Evolutionary conservation across 2,888 invertebrate species (phyloP).

Genomic region (Acleris holmiana): DNA sequence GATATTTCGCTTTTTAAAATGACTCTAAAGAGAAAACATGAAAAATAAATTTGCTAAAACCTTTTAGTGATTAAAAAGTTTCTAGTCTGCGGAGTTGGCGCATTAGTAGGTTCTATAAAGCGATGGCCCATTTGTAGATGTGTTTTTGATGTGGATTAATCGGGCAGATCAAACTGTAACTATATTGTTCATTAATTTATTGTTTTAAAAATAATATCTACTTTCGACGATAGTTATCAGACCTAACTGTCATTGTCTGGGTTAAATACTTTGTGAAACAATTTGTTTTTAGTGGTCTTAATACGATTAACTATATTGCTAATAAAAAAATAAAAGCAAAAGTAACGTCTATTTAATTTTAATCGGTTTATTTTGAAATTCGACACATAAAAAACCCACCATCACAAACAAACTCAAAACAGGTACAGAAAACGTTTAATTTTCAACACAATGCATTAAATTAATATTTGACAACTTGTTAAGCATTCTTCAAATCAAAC

Average conservation of each 20-base stretch:
- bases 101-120: constrained; percentile 6
- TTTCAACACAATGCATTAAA: constrained; percentile 57
- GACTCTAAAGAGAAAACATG: constrained; percentile 16
- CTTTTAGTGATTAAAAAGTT: constrained; percentile 13
- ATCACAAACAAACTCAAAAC: constrained; percentile 45
- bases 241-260: too few species aligned
- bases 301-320: too few species aligned
- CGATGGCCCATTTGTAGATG: constrained; percentile 2
- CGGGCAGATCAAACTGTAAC: background rate
- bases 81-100: constrained; percentile 13
- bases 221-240: too few species aligned
- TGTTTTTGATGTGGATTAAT: constrained; percentile 2
- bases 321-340: too few species aligned
- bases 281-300: too few species aligned
- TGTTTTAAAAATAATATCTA: background rate
- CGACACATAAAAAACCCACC: constrained; percentile 41
- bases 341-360: too few species aligned
- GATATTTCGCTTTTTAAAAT: constrained; percentile 23
- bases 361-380: constrained; percentile 7
- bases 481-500: constrained; percentile 4
- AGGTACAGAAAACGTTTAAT: constrained; percentile 57
- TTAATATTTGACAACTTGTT: constrained; percentile 53
- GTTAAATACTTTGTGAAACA: too few species aligned
- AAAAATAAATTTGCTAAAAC: constrained; percentile 17
- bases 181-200: background rate